Evolutionary conservation across 2,888 invertebrate genomes (phyloP).

Genomic region (Mantis religiosa): DNA sequence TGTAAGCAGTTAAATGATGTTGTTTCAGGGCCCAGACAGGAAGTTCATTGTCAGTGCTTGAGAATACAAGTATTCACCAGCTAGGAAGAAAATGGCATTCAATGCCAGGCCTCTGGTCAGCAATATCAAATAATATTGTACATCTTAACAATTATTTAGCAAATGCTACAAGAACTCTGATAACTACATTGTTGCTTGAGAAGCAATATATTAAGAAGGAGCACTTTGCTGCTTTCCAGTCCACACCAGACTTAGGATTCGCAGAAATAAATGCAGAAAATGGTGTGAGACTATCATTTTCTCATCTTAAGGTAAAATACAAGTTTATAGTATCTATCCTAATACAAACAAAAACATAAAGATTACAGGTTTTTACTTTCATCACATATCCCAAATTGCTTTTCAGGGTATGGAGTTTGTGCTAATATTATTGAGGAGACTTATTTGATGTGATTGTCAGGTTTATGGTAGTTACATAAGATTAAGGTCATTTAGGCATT

Average conservation of each 20-base stretch:
- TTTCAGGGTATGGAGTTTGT: too few relatives aligned
- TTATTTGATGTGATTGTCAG: too few relatives aligned
- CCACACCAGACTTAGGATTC: background rate
- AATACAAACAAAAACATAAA: too few relatives aligned
- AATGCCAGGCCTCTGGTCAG: background rate
- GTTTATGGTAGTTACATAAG: too few relatives aligned
- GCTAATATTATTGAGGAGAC: too few relatives aligned
- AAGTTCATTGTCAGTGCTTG: background rate
- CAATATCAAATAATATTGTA: background rate
- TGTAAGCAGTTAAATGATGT: too few relatives aligned
- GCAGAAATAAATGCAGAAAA: background rate
- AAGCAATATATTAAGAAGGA: background rate
- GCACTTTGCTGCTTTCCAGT: background rate
- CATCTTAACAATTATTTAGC: background rate
- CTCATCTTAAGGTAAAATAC: background rate
- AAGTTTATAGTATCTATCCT: too few relatives aligned
- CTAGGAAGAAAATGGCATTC: background rate
- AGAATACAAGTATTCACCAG: background rate
- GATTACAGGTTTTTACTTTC: too few relatives aligned
- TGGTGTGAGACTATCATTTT: background rate
- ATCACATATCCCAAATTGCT: too few relatives aligned
- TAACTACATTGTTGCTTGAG: background rate
- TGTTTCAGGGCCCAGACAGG: background rate
- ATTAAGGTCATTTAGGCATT: too few relatives aligned
- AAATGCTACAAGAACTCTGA: background rate